Conservation (phyloP, 2,113 vertebrate species). For the Paradoxurus hermaphroditus region DNA sequence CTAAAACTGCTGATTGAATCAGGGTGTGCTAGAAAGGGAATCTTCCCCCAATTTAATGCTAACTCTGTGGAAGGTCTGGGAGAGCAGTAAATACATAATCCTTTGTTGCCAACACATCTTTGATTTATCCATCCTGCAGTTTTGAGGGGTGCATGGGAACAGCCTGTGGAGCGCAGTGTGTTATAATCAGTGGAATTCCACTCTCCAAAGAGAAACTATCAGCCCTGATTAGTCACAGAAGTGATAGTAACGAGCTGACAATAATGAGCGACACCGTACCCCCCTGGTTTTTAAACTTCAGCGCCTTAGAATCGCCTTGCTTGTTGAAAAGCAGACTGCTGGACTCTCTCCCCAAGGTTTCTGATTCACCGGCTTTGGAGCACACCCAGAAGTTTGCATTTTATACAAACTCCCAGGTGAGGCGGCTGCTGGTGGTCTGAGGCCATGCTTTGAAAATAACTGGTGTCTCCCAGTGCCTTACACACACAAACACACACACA, state of each 20-base stretch:
- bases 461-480: neutral
- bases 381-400: neutral
- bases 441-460: neutral
- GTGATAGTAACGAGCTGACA: neutral
- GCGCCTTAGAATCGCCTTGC: neutral
- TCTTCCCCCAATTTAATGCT: neutral
- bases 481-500: neutral
- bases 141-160: neutral
- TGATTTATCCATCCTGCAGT: neutral
- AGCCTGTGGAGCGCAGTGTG: neutral
- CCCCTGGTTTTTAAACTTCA: neutral
- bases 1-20: neutral
- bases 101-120: neutral
- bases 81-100: neutral
- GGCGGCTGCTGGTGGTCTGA: neutral
- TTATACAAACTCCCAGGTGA: neutral
- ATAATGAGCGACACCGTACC: accelerated
- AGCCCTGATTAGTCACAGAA: neutral
- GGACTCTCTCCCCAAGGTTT: neutral
- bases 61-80: neutral
- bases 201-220: neutral
- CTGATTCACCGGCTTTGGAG: neutral
- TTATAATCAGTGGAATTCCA: neutral
- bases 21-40: neutral
- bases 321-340: neutral